Base-by-base conservation (phyloP, 2,888 invertebrate species). In the Mellilla xanthometata region DNA sequence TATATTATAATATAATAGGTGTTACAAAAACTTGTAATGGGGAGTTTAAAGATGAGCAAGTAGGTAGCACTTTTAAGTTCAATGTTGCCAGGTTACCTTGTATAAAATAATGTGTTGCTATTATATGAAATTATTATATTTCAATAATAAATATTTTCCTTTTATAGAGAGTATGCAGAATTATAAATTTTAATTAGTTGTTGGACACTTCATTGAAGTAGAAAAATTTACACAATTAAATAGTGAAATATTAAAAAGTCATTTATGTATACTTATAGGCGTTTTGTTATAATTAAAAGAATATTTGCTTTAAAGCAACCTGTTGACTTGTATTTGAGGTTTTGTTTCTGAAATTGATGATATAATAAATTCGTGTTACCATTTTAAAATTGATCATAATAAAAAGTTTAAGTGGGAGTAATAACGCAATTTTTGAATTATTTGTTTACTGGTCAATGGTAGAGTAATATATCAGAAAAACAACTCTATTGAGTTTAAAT, bases 41-140 rank as follows among this genome's bases (percentile, higher is more conserved):
- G 38, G 47, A 32, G 40, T 38, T 58, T 56, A 65, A 63, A 53
- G 65, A 69, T 51, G 69, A 65, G 71, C 62, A 77, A n/a, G n/a
- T n/a, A n/a, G 71, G 77, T 80, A 74, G 80, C 81, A 82, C 81
- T 76, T 41, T 45, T 54, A 35, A n/a, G 30, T 43, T 49, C 10
- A n/a, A 47, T 38, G 45, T 52, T 53, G 45, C 36, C 47, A 47
- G 27, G 15, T 35, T 9, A 32, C 22, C 10, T 19, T 24, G 9
- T 2, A 12, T 11, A 30, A 15, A 44, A 33, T 10, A 35, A 24
- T 39, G 1, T 23, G 46, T 60, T 49, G 41, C 33, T 39, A 11
- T 39, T 24, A 30, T 24, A 30, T 2, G 10, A 35, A 35, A 9
- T 9, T 27, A 27, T 27, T 13, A 12, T 35, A 11, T 19, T 19